A percentile compares a stretch with the other conserved stretches of the same genome.
Conservation (phyloP, 1,140 invertebrate genomes). For the Scaptomyza graminum region DNA sequence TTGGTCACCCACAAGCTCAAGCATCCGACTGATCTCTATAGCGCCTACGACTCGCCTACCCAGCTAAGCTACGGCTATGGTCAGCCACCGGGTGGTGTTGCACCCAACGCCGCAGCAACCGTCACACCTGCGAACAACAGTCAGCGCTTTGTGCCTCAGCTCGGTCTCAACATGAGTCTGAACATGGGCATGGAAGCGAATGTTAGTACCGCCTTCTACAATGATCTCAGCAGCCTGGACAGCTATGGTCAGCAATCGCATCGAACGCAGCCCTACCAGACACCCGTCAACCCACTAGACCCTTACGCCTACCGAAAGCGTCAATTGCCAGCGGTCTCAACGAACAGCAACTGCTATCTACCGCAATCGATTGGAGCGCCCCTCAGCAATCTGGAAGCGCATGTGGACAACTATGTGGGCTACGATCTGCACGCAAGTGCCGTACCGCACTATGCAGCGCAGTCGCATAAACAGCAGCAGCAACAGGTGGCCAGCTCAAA, state of each 20-base stretch:
- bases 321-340: neutral
- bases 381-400: conserved; percentile 56
- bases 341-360: conserved; percentile 51
- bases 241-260: conserved; percentile 44
- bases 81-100: conserved; percentile 13
- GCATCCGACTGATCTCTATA: conserved; percentile 69
- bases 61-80: conserved; percentile 52
- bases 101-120: neutral
- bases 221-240: conserved; percentile 66
- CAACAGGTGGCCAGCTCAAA: conserved; percentile 47
- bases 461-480: neutral
- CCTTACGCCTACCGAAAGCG: conserved; percentile 66
- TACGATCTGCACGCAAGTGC: conserved; percentile 56
- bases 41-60: conserved; percentile 42
- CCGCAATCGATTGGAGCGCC: conserved; percentile 25
- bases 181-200: conserved; percentile 39
- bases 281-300: conserved; percentile 35
- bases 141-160: conserved; percentile 44
- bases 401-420: conserved; percentile 60
- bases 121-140: conserved; percentile 25
- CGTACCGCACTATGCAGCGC: conserved; percentile 15
- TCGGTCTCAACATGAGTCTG: conserved; percentile 32
- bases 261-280: conserved; percentile 26
- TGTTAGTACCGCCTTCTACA: conserved; percentile 64
- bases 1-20: conserved; percentile 53